Conservation (phyloP, 2,113 vertebrate genomes). For the Notothenia coriiceps region DNA sequence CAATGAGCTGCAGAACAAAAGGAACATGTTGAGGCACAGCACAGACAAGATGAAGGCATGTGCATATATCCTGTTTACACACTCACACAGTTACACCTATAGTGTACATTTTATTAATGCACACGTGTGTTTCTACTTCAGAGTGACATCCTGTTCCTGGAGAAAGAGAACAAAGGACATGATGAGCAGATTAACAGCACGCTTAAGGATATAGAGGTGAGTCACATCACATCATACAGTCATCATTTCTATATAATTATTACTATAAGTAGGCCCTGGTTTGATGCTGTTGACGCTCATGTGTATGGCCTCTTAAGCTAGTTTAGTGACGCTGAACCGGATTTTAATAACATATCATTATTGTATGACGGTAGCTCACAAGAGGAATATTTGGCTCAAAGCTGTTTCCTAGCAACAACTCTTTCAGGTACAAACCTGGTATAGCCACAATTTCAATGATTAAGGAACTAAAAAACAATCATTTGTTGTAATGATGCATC, state of each 20-base stretch:
- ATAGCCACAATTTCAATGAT: neutral
- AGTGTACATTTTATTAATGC: neutral
- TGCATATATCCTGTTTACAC: neutral
- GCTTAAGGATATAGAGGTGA: neutral
- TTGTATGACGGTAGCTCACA: neutral
- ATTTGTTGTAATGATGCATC: neutral
- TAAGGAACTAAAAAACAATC: neutral
- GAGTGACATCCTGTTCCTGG: neutral
- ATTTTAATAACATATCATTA: neutral
- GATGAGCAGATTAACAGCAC: neutral
- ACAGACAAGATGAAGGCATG: neutral
- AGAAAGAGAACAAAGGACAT: neutral
- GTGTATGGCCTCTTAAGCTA: neutral
- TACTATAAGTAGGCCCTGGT: neutral
- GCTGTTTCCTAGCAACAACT: conserved; percentile 4
- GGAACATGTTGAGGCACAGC: neutral
- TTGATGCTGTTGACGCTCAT: neutral
- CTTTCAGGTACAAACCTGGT: neutral
- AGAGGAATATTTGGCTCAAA: neutral
- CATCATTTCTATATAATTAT: neutral
- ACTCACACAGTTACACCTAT: neutral
- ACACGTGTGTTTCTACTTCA: neutral
- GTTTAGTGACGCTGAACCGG: neutral
- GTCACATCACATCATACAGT: neutral
- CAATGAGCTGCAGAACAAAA: neutral